These are phyloP conservation scores for Misgurnus anguillicaudatus DNA, from an alignment of 2,113 vertebrate species.

Conservation along the genomic window DNA sequence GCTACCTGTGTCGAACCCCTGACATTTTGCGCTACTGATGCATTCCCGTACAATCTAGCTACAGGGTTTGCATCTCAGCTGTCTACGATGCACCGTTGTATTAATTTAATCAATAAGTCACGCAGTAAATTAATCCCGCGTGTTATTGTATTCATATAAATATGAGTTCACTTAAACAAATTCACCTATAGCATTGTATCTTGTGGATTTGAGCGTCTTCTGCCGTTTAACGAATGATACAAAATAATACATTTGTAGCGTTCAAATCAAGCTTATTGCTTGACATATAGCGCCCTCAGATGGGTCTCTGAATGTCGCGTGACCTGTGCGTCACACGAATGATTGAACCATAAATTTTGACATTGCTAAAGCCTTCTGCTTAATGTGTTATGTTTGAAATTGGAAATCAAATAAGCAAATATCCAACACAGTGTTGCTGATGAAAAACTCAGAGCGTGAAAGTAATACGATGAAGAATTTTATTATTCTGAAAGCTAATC, in stretches of 20 bases:
- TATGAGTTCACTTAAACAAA: neutral
- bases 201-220: neutral
- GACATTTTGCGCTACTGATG: no score
- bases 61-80: neutral
- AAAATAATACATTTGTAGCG: neutral
- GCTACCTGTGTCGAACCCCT: no score
- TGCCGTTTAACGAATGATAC: neutral
- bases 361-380: neutral
- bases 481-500: slow-evolving; percentile 39
- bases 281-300: slow-evolving; percentile 20
- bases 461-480: neutral
- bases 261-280: neutral
- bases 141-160: neutral
- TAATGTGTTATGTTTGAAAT: no score
- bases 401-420: no score
- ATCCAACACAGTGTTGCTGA: neutral
- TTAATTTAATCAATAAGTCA: neutral
- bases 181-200: neutral
- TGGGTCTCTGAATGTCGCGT: neutral
- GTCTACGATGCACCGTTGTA: neutral
- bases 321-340: neutral
- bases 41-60: no score
- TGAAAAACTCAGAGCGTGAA: slow-evolving; percentile 13
- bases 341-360: neutral
- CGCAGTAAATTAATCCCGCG: neutral